These are phyloP conservation scores for Chelon auratus DNA, from an alignment of 2,797 vertebrate species.

Conservation along the genomic window DNA sequence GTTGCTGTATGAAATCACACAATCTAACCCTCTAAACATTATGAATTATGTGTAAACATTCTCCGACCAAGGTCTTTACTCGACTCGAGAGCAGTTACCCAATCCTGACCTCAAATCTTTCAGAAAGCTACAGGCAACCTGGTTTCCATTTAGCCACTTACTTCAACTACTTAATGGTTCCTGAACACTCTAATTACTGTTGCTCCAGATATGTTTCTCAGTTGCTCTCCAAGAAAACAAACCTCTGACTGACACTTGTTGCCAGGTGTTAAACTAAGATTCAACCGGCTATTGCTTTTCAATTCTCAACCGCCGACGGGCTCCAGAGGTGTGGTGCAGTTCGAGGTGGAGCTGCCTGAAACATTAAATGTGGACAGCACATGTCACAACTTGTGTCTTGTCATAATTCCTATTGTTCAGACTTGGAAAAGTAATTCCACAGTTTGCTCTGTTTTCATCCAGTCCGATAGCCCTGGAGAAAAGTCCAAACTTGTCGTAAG, in stretches of 20 bases:
- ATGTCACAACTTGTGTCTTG: constrained; percentile 57
- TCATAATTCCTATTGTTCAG: constrained; percentile 52
- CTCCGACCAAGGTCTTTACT: constrained; percentile 25
- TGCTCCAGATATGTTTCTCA: constrained; percentile 59
- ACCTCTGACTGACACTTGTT: constrained; percentile 50
- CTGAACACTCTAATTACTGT: constrained; percentile 64
- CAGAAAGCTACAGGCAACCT: constrained; percentile 54
- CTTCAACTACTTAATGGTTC: constrained; percentile 78
- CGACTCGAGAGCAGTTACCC: constrained; percentile 27
- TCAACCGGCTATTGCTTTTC: constrained; percentile 38
- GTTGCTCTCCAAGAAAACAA: constrained; percentile 66
- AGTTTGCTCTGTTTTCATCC: constrained; percentile 55
- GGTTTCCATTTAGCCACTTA: constrained; percentile 75
- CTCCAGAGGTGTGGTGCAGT: constrained; percentile 42
- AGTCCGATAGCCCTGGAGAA: constrained; percentile 40
- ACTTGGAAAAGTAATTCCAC: constrained; percentile 56
- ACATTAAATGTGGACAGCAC: constrained; percentile 35
- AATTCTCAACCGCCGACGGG: constrained; percentile 23
- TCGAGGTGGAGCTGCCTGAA: constrained; percentile 23
- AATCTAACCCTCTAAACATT: constrained; percentile 27
- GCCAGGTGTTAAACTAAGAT: constrained; percentile 47
- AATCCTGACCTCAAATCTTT: constrained; percentile 43
- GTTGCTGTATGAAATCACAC: constrained; percentile 13
- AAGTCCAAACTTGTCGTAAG: constrained; percentile 55
- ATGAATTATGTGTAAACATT: constrained; percentile 49